Evolutionary conservation across 1,140 invertebrate genomes (phyloP).

Genomic region (Euwallacea fornicatus): DNA sequence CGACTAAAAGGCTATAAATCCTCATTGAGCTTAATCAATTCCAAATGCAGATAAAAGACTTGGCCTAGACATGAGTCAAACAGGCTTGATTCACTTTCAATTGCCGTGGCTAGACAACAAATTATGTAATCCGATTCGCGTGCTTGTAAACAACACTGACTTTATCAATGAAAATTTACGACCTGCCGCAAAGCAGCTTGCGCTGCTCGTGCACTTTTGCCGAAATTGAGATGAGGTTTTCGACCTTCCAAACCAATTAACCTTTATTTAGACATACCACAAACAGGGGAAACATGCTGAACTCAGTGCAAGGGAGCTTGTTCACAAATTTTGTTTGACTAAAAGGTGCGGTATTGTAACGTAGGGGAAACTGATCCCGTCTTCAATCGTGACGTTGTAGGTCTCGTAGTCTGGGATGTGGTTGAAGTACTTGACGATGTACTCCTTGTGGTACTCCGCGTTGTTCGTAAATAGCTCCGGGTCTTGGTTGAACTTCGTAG

Average conservation of each 20-base stretch:
- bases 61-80: constrained; percentile 5
- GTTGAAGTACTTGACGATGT: constrained; percentile 41
- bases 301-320: too few relatives aligned
- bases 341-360: constrained; percentile 12
- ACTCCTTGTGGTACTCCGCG: constrained; percentile 38
- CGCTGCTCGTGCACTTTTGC: too few relatives aligned
- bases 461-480: constrained; percentile 40
- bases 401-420: constrained; percentile 38
- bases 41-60: too few relatives aligned
- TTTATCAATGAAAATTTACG: constrained; percentile 11
- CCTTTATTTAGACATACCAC: too few relatives aligned
- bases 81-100: constrained; percentile 4
- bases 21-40: too few relatives aligned
- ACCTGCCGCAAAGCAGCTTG: background rate
- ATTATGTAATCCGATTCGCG: constrained; percentile 4
- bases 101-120: background rate
- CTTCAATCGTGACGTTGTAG: constrained; percentile 35
- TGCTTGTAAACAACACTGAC: background rate
- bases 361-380: constrained; percentile 38
- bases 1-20: too few relatives aligned
- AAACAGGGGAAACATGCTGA: too few relatives aligned
- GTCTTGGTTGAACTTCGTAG: constrained; percentile 31
- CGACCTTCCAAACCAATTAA: too few relatives aligned
- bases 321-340: too few relatives aligned
- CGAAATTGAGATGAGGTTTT: too few relatives aligned